Base-by-base conservation (phyloP, 2,888 invertebrate species). In the Morpho deidamia region DNA sequence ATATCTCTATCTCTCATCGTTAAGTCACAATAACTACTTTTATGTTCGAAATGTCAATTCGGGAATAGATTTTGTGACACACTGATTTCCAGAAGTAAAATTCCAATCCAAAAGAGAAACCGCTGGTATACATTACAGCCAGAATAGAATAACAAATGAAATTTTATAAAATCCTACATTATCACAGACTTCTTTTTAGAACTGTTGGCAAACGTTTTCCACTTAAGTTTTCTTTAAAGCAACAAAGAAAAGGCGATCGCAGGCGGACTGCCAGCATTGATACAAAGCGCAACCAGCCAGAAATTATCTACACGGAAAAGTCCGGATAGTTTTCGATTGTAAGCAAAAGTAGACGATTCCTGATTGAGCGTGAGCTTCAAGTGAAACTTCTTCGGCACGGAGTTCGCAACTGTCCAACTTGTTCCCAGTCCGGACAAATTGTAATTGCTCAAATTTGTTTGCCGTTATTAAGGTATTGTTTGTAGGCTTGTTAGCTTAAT, bases 361-460 rank as follows among this genome's bases (percentile, higher is more conserved):
- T 53, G 51, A 59, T 59, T 53, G 55, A 53, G 43, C 11, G 44
- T 47, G 48, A 55, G 37, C 51, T 42, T 23, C 4, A 47, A 8
- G 39, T 23, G 38, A 10, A 53, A 53, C 39, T 53, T 38, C 11
- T 35, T 11, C 12, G 7, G 37, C n/a, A 10, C 34, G 10, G 10
- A 44, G 37, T 48, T 56, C 32, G 33, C n/a, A 47, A 47, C 53
- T 53, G 46, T 39, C 48, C 43, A 48, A 53, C 35, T 56, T 59
- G 8, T 34, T 44, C 44, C 14, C 12, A 34, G 44, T 44, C 39
- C 37, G 41, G 46, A 14, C 12, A 44, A 44, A 48, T 53, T 53
- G 38, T 53, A 53, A 55, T 55, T 53, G 55, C 49, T 55, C 39
- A 35, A 51, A 12, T 32, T 11, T 51, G 50, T 48, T 42, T 9